Base-by-base conservation (phyloP, 2,113 vertebrate species). In the Poeciliopsis turrubarensis region DNA sequence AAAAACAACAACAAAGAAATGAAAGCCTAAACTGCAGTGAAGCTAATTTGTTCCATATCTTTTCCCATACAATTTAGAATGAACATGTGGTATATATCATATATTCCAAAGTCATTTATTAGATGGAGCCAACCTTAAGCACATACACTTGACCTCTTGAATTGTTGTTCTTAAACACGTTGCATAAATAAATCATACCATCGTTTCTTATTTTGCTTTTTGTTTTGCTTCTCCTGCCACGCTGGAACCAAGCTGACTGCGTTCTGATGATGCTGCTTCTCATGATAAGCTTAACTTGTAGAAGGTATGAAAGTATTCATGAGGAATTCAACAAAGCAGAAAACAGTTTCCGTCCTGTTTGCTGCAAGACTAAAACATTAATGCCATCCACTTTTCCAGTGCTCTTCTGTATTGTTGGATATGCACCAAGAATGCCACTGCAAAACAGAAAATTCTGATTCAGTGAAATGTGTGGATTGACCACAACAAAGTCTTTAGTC, bases 401-500 rank as follows among this genome's bases (percentile, higher is more conserved):
- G 17, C 31, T 54, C 57, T 71, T 29, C 47, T 4, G 25, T 41
- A 70, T 62, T 73, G 54, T 65, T 54, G 72, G 57, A 29, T 57
- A 26, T 11, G 68, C 39, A 39, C 65, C 25, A 66, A 15, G 31
- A 26, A n/a, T 60, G 11, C 13, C 26, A n/a, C 51, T 47, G 44
- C 51, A 64, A 57, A 4, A 39, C 27, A 73, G 26, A 26, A 65
- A 22, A 68, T 8, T 77, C 26, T 78, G 44, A 54, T 61, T 70
- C 10, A 60, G 65, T 70, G 2, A 80, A 82, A 84, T 73, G 78
- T 87, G 80, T 66, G 80, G 26, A 31, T 71, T 73, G 57, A 65
- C 60, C 66, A 60, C 54, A 30, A 25, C 65, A 44, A 15, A 26
- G 5, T 85, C 72, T 41, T 17, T 17, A 15, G 6, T 47, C 44